Percentiles rank a stretch among this genome's conserved stretches.
Evolutionary conservation across 2,888 invertebrate species (phyloP).

Genomic region (Tiliacea aurago): DNA sequence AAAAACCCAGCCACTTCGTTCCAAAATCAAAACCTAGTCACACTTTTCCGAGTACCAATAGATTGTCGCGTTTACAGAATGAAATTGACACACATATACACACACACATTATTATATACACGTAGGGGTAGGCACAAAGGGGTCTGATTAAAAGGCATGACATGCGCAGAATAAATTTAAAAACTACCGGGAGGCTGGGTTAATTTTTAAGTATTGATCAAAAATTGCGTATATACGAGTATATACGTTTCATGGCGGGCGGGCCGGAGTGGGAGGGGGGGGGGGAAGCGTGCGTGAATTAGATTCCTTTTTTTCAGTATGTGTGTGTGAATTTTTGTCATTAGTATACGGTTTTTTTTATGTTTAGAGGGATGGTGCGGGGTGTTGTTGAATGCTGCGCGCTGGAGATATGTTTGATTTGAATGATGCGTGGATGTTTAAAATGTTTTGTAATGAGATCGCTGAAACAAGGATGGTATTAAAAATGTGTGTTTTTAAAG

Average conservation of each 20-base stretch:
- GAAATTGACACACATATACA: slow-evolving; percentile 72
- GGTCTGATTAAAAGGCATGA: slow-evolving; percentile 90
- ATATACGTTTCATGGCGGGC: slow-evolving; percentile 61
- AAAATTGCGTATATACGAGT: slow-evolving; percentile 86
- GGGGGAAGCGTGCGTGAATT: slow-evolving; percentile 83
- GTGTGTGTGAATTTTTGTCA: slow-evolving; percentile 84
- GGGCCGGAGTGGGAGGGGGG: slow-evolving; percentile 60
- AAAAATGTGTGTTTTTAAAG: neutral
- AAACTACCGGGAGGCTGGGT: slow-evolving; percentile 89
- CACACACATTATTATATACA: slow-evolving; percentile 65
- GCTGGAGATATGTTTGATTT: slow-evolving; percentile 55
- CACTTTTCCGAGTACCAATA: slow-evolving; percentile 66
- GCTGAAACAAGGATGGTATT: neutral
- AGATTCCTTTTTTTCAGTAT: slow-evolving; percentile 79
- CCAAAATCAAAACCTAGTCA: slow-evolving; percentile 70
- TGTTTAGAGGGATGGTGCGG: slow-evolving; percentile 61
- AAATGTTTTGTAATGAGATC: slow-evolving; percentile 47
- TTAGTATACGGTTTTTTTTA: slow-evolving; percentile 74
- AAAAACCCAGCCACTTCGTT: slow-evolving; percentile 46
- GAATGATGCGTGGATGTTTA: slow-evolving; percentile 31
- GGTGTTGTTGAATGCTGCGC: slow-evolving; percentile 42
- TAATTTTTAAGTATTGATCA: slow-evolving; percentile 91
- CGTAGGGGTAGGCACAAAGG: slow-evolving; percentile 84
- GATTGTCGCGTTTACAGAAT: slow-evolving; percentile 61
- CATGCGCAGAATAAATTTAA: slow-evolving; percentile 90